A percentile compares a stretch with the other conserved stretches of the same genome.
phyloP scores from a whole-genome alignment of 2,888 invertebrate species.

The Ochlodes sylvanus region DNA sequence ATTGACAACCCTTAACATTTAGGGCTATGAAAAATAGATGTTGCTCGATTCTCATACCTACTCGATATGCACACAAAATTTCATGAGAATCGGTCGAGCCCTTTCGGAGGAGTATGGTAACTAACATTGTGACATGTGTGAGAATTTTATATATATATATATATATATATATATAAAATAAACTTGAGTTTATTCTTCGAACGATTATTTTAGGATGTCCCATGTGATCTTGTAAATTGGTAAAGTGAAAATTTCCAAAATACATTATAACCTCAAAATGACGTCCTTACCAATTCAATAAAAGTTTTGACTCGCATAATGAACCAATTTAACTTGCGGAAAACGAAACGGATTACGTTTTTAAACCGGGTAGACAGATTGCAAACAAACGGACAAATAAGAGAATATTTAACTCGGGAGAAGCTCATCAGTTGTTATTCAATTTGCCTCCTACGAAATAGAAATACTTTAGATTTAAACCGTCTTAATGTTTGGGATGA shows the following conservation, averaged over 20 bases:
- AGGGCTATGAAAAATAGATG: no score
- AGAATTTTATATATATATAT: no score
- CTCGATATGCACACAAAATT: no score
- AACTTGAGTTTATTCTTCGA: no score
- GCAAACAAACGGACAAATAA: constrained; percentile 30
- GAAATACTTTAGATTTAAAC: constrained; percentile 9
- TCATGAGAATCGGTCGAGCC: no score
- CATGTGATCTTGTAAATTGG: background rate
- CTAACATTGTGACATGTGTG: no score
- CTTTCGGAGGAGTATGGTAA: no score
- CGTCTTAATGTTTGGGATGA: constrained; percentile 12
- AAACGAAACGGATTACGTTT: constrained; percentile 39
- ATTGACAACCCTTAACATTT: no score
- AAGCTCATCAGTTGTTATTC: constrained; percentile 31
- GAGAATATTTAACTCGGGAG: constrained; percentile 20
- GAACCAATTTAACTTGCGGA: constrained; percentile 60
- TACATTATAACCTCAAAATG: background rate
- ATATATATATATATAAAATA: no score
- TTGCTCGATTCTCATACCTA: no score
- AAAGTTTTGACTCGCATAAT: constrained; percentile 51
- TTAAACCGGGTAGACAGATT: constrained; percentile 22
- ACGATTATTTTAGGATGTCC: no score
- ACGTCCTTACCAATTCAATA: constrained; percentile 27
- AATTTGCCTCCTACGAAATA: constrained; percentile 23
- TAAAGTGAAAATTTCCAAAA: background rate